Conservation (phyloP, 2,797 vertebrate genomes). For the Pterois miles region DNA sequence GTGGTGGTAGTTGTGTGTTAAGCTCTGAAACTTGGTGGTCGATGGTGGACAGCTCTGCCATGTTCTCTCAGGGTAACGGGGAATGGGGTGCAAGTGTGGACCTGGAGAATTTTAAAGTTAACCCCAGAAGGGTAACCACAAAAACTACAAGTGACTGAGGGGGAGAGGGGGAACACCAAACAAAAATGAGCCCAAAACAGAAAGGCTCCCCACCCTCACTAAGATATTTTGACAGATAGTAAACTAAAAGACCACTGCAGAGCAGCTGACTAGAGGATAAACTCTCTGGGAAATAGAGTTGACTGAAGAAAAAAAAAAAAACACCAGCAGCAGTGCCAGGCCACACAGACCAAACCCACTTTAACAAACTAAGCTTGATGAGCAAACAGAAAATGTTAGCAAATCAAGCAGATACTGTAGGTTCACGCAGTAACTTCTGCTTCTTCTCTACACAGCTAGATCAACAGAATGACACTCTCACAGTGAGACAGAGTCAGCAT, state of each 20-base stretch:
- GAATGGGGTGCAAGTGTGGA: no score
- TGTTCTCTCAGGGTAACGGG: no score
- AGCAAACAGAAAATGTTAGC: background rate
- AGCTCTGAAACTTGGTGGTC: no score
- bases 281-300: background rate
- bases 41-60: no score
- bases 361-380: background rate
- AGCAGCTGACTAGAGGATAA: no score
- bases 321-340: background rate
- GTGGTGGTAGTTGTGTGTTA: accelerated
- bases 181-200: no score
- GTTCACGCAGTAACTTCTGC: accelerated
- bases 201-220: accelerated
- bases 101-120: no score
- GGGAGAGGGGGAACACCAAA: no score
- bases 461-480: background rate
- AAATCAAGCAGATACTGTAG: background rate
- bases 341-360: background rate
- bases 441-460: background rate
- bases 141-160: no score
- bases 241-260: no score
- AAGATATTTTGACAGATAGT: no score
- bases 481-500: background rate
- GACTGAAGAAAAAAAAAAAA: accelerated
- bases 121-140: no score